Base-by-base conservation (phyloP, 1,140 invertebrate species). In the Antheraea pernyi region DNA sequence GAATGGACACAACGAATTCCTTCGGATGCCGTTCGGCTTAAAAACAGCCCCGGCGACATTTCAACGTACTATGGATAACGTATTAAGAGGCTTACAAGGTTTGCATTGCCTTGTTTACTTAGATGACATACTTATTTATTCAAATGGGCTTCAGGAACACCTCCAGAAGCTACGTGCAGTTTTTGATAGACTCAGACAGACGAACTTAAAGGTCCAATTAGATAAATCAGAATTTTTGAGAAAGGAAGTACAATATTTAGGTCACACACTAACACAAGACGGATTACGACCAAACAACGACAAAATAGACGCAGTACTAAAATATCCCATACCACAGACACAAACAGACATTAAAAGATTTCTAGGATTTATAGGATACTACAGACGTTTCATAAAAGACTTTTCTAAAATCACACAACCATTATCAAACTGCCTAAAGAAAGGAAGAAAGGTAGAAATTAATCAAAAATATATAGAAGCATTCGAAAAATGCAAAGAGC, bases 401-500 rank as follows among this genome's bases (percentile, higher is more conserved):
- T 70, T 70, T 42, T 62, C 69, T 30, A 70, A 65, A 11, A 18
- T 65, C 10, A 79, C 59, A 46, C 67, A 67, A 62, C 70, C 70
- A 37, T 18, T 63, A n/a, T 61, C 65, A 19, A 18, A 39, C 7
- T 63, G 65, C 10, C 18, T 71, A 42, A 71, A 68, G 73, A 69
- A 66, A 61, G 19, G 76, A 78, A 68, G 63, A 69, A 62, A 59
- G 65, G 59, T 72, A 7, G 69, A 37, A 19, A 69, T 76, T 9
- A 82, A 82, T 72, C 30, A 75, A n/a, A 46, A 67, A 16, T 69
- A 69, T 59, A 59, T 39, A 58, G 18, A 64, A 3, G 19, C 30
- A 10, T 69, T 69, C 19, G 61, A 69, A 37, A 48, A 58, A 3
- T 69, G 68, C 9, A 69, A 70, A 19, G 37, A 16, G 7, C 7